Base-by-base conservation (phyloP, 2,888 invertebrate genomes). In the Eucera pruinosa region DNA sequence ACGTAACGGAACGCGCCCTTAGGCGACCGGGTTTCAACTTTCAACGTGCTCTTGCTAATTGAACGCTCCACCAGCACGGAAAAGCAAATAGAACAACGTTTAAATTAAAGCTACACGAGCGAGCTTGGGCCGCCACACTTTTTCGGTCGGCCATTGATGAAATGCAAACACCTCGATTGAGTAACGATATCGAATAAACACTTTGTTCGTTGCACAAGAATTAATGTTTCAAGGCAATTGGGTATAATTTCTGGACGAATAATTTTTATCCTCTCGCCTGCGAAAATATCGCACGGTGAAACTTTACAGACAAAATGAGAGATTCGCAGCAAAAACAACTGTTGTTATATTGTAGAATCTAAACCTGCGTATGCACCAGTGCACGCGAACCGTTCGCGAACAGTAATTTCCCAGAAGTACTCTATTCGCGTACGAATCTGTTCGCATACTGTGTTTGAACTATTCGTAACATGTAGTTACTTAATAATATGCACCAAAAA, bases 1-100 rank as follows among this genome's bases (percentile, higher is more conserved):
- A 64, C 55, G 7, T 57, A 45, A 71, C 50, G 11, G 4, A 48
- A 48, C 58, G 48, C 27, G 33, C 55, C 65, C 65, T 65, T 55
- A 20, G 54, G 64, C 64, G 20, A 64, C 15, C 11, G 3, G 52
- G 18, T 27, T 48, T 48, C n/a, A 57, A 57, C 47, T 47, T 66
- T 57, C 27, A 57, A 25, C 25, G 27, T 65, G 27, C 18, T n/a
- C 54, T 13, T 11, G n/a, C 45, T 65, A 65, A 65, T 65, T 45
- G 55, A 55, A 65, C 55, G 23, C 13, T 33, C 23, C 18, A 18
- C n/a, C 33, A 11, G 20, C 20, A 15, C 9, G 13, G 33, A 20
- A 47, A 45, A 5, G 25, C 33, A 18, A n/a, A 33, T 23, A 27
- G 36, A 66, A 13, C 15, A 57, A 57, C 45, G 55, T 15, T 66